Base-by-base conservation (phyloP, 2,797 vertebrate species). In the Enteromius viviparus region DNA sequence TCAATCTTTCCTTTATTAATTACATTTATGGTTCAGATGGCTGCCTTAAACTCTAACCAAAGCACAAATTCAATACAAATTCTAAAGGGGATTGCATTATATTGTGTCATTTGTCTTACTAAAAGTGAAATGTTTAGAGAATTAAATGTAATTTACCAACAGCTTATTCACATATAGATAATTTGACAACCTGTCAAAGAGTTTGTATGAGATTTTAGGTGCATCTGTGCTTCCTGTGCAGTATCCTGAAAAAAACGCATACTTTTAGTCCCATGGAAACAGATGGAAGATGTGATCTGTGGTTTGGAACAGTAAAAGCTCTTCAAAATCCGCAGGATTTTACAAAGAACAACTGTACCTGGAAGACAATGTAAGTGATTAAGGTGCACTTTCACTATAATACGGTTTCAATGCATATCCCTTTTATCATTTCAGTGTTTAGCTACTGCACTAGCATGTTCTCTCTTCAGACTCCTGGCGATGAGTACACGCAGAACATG, bases 371-470 rank as follows among this genome's bases (percentile, higher is more conserved):
- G 29, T 37, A 75, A 66, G 29, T 74, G 55, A 64, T 53, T 53
- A 40, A 42, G 32, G 45, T 42, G 42, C 55, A 81, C 53, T 65
- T 74, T 64, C 21, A 9, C 11, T 64, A 47, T 21, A 34, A 15
- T 29, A 9, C 0, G 7, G 0, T 32, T 64, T 65, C 29, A 17
- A 75, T 53, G 32, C 42, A 65, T 81, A 21, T 65, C 74, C 23
- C 12, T 47, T 64, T 62, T 65, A n/a, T 76, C 37, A 66, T 68
- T 82, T 45, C 4, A 45, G 32, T 23, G n/a, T 82, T 21, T 66
- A 53, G 23, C 68, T 55, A n/a, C 66, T 32, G 23, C 34, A n/a
- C 34, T 55, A 8, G 14, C 51, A 76, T 47, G 15, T 49, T 60
- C 70, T 82, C 71, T 32, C 11, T 76, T 76, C 5, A 82, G 45